phyloP scores from a whole-genome alignment of 2,888 invertebrate species.

The Dusona sp. region DNA sequence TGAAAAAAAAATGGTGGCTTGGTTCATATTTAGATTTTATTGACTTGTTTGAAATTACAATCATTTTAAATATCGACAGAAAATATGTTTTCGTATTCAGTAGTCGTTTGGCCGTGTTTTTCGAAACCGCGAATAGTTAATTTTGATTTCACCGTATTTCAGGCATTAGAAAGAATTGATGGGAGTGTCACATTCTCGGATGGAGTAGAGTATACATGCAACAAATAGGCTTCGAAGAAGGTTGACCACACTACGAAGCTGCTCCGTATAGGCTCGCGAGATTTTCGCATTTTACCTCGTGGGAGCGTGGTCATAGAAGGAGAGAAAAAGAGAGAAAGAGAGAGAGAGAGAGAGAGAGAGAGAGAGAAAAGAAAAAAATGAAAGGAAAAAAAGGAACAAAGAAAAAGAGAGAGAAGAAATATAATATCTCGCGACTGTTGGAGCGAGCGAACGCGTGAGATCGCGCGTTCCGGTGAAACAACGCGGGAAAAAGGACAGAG shows the following conservation, averaged over 20 bases:
- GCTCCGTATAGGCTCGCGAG: constrained; percentile 53
- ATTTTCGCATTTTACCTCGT: constrained; percentile 49
- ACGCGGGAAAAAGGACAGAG: constrained; percentile 38
- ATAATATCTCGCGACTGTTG: constrained; percentile 5
- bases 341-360: constrained; percentile 38
- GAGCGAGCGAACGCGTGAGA: constrained; percentile 47
- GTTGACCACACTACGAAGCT: constrained; percentile 51
- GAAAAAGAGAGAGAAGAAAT: constrained; percentile 11
- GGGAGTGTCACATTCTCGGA: constrained; percentile 59
- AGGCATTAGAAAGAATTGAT: constrained; percentile 6
- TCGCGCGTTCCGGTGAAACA: constrained; percentile 51
- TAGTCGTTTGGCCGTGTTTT: background rate
- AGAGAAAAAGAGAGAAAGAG: constrained; percentile 13
- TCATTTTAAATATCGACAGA: background rate
- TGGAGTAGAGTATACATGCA: constrained; percentile 28
- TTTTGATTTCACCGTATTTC: background rate
- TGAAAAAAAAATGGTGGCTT: background rate
- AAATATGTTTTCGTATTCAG: background rate
- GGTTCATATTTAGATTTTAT: background rate
- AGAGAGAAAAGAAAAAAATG: background rate
- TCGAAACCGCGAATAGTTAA: background rate
- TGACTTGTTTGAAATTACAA: background rate
- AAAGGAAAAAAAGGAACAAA: constrained; percentile 1
- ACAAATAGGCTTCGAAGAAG: constrained; percentile 57
- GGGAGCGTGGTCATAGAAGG: constrained; percentile 32